Conservation (phyloP, 2,888 invertebrate genomes). For the Xanthorhoe spadicearia region DNA sequence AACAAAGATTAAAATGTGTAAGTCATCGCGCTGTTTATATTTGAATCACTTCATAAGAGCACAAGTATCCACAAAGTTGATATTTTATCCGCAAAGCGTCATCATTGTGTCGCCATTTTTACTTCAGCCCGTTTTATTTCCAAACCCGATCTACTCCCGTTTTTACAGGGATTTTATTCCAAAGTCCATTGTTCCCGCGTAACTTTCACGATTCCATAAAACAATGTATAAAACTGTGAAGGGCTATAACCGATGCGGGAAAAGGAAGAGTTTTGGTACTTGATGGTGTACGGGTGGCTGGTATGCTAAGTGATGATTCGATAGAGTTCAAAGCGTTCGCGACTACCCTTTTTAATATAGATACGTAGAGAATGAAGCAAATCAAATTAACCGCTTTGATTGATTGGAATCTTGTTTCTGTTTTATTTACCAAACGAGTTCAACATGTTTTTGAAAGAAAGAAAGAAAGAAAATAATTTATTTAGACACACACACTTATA, state of each 20-base stretch:
- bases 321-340: slow-evolving; percentile 21
- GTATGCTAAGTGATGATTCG: slow-evolving; percentile 21
- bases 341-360: slow-evolving; percentile 12
- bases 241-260: slow-evolving; percentile 35
- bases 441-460: background rate
- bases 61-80: slow-evolving; percentile 13
- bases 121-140: slow-evolving; percentile 4
- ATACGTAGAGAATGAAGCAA: background rate
- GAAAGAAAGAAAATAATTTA: no score
- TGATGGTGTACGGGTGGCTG: slow-evolving; percentile 25
- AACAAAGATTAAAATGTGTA: background rate
- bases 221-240: slow-evolving; percentile 55
- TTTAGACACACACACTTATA: no score
- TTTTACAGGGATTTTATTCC: slow-evolving; percentile 52
- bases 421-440: background rate
- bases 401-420: background rate
- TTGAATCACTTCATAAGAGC: slow-evolving; percentile 2
- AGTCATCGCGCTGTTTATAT: background rate
- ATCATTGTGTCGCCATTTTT: slow-evolving; percentile 49
- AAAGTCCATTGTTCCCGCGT: slow-evolving; percentile 53
- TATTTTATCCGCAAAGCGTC: slow-evolving; percentile 46
- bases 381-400: slow-evolving; percentile 11
- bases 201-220: slow-evolving; percentile 59
- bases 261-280: slow-evolving; percentile 32
- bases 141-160: slow-evolving; percentile 29